These are phyloP conservation scores for Spea multiplicata DNA, from an alignment of 2,113 vertebrate genomes.

Conservation along the genomic window DNA sequence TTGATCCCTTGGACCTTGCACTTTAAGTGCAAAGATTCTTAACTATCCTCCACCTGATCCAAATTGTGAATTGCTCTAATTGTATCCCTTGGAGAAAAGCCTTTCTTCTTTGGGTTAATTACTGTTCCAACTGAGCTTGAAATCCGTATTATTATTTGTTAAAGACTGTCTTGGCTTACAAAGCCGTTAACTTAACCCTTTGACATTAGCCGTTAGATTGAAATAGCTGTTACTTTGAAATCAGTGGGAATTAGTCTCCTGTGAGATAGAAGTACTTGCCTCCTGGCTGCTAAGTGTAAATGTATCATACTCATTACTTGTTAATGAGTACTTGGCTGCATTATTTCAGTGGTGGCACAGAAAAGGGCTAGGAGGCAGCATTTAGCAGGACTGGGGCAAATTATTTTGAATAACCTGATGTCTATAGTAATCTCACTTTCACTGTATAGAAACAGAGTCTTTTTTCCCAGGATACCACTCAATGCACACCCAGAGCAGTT, in stretches of 20 bases:
- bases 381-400: neutral
- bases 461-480: too few species aligned
- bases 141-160: slow-evolving; percentile 44
- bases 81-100: slow-evolving; percentile 25
- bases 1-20: too few species aligned
- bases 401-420: neutral
- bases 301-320: slow-evolving; percentile 35
- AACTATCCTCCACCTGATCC: slow-evolving; percentile 31
- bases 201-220: slow-evolving; percentile 40
- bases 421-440: neutral
- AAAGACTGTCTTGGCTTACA: slow-evolving; percentile 32
- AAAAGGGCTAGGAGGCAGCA: neutral
- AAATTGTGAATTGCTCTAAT: slow-evolving; percentile 28
- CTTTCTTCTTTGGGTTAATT: slow-evolving; percentile 38
- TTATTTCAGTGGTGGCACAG: slow-evolving; percentile 6
- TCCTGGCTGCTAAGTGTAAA: slow-evolving; percentile 25
- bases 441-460: neutral
- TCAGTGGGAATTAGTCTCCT: slow-evolving; percentile 35
- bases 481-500: too few species aligned
- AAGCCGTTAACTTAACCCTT: slow-evolving; percentile 40
- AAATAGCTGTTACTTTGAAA: slow-evolving; percentile 31
- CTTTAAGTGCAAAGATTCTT: slow-evolving; percentile 1
- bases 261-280: slow-evolving; percentile 20
- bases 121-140: slow-evolving; percentile 38
- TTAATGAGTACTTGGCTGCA: slow-evolving; percentile 18